Conservation (phyloP, 2,888 invertebrate genomes). For the Euspilapteryx auroguttella region DNA sequence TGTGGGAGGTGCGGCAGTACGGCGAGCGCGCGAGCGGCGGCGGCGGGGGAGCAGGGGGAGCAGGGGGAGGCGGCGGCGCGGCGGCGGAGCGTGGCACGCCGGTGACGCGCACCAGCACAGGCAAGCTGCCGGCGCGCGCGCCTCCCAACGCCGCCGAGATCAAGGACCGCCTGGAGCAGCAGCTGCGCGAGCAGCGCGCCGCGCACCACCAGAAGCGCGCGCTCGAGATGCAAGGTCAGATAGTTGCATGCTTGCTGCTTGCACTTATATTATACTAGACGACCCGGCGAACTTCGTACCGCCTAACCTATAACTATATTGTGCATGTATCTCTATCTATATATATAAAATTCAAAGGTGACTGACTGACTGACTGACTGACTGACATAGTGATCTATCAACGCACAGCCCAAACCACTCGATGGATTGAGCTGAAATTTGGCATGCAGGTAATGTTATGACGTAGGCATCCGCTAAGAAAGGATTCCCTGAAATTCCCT, state of each 20-base stretch:
- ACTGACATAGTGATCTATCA: no score
- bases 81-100: constrained; percentile 76
- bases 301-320: no score
- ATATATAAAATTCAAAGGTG: no score
- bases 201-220: constrained; percentile 88
- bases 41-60: constrained; percentile 73
- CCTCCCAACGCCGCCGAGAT: constrained; percentile 71
- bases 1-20: constrained; percentile 96
- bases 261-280: no score
- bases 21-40: constrained; percentile 75
- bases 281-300: no score
- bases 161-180: constrained; percentile 90
- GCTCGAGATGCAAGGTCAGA: constrained; percentile 69
- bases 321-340: no score
- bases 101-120: constrained; percentile 38
- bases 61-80: constrained; percentile 78
- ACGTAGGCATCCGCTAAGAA: no score
- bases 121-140: constrained; percentile 37
- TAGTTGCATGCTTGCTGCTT: constrained; percentile 7
- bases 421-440: no score
- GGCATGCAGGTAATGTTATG: no score
- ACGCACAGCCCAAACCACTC: no score
- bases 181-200: constrained; percentile 82
- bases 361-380: no score
- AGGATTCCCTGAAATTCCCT: no score